Conservation (phyloP, 2,113 vertebrate genomes). For the Nothoprocta perdicaria region DNA sequence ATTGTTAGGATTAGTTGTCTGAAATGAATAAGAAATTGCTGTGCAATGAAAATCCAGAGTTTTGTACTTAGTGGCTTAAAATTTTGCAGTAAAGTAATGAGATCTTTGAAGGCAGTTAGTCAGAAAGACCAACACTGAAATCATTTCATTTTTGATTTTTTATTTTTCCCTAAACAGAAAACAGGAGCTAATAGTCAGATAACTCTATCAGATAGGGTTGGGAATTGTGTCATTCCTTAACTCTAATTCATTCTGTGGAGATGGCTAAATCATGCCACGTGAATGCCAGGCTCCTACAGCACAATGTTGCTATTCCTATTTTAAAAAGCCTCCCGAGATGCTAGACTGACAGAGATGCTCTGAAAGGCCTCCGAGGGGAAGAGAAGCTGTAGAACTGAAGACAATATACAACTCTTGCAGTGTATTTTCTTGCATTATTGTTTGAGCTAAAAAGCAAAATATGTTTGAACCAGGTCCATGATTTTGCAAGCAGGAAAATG, state of each 20-base stretch:
- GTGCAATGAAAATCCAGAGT: not conserved
- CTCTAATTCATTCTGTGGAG: not conserved
- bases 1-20: not conserved
- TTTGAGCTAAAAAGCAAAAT: not conserved
- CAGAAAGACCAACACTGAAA: not conserved
- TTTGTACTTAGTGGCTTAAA: not conserved
- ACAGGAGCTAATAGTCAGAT: not conserved
- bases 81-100: not conserved
- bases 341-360: not conserved
- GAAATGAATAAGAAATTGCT: not conserved
- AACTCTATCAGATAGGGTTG: not conserved
- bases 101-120: accelerated
- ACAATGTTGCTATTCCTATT: not conserved
- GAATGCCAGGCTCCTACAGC: not conserved
- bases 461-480: not conserved
- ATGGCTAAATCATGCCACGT: not conserved
- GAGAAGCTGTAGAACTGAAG: not conserved
- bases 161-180: not conserved
- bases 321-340: not conserved
- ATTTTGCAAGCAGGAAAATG: not conserved
- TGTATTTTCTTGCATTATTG: not conserved
- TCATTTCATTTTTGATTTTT: not conserved
- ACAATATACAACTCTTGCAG: not conserved
- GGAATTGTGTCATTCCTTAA: not conserved
- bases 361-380: not conserved